Evolutionary conservation across 1,140 invertebrate species (phyloP), one percentile per base, ranked within the genome.

Genomic region (Mamestra configurata): DNA sequence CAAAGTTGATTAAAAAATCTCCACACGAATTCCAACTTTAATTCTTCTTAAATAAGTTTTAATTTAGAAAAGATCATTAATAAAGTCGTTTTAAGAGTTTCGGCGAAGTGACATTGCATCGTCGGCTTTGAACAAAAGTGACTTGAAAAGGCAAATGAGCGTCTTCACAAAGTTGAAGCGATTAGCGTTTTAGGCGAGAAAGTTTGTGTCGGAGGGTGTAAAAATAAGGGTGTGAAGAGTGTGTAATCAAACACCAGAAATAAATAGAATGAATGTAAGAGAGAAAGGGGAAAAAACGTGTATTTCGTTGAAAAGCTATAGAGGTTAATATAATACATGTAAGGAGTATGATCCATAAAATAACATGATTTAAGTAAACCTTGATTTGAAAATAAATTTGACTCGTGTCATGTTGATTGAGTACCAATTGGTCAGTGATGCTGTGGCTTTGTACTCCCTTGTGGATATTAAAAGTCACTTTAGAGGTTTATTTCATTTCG

Each of bases 81-180:
- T 80, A 81, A 80, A 84, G 86, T 79, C 87, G 81, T 85, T 89
- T 88, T 86, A 82, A 86, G 87, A 89, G 85, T 90, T 91, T 88
- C 82, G 86, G 84, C 83, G 64, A 90, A 93, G 90, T 89, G 86
- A 88, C 88, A 87, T 82, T 90, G 89, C 89, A 88, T 82, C 88
- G 91, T 86, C 91, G 86, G 81, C 79, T 84, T 85, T 61, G 84
- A 89, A 94, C 92, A 94, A 94, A 84, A 88, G 40, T 27, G 82
- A 76, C 89, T 87, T 88, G 87, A 88, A 93, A 92, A 87, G 90
- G 90, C 89, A 92, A 93, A 92, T 89, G 90, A 90, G 82, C 82
- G 79, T 93, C 90, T 92, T 91, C 87, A 90, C 86, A 92, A 88
- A 86, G 83, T 87, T 88, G 79, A 88, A 87, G 83, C 85, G 88